A percentile compares a stretch with the other conserved stretches of the same genome.
Evolutionary conservation across 1,140 invertebrate genomes (phyloP).

Genomic region (Drosophila tsacasi): DNA sequence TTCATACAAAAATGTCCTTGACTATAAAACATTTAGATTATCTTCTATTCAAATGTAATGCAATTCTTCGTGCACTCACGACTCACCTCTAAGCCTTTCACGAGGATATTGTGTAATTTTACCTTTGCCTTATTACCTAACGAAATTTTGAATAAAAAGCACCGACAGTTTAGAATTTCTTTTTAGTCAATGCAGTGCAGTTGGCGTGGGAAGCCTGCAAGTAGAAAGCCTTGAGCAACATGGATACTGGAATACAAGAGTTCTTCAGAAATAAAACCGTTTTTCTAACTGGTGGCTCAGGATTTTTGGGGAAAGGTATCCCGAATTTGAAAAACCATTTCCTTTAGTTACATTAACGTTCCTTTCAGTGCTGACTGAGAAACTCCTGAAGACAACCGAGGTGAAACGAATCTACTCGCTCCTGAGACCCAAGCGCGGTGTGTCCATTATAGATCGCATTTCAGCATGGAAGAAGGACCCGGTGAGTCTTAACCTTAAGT

Average conservation of each 20-base stretch:
- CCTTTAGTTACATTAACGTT: not conserved
- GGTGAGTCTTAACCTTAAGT: constrained; percentile 28
- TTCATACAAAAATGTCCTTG: not conserved
- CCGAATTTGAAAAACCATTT: not conserved
- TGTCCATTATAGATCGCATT: constrained; percentile 88
- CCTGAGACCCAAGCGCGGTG: constrained; percentile 91
- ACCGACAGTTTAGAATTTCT: not conserved
- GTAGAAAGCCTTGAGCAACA: not conserved
- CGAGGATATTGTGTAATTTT: not conserved
- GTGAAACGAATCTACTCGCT: constrained; percentile 90
- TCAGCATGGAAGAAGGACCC: constrained; percentile 88
- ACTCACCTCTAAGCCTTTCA: not conserved
- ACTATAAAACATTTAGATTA: too few relatives aligned
- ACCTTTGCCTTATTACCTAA: not conserved
- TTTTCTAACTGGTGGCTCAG: constrained; percentile 51
- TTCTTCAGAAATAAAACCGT: constrained; percentile 55
- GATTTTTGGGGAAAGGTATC: constrained; percentile 54
- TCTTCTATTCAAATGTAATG: too few relatives aligned
- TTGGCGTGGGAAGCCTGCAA: constrained; percentile 60
- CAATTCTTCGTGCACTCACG: too few relatives aligned
- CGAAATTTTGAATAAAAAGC: constrained; percentile 6
- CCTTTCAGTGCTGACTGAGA: constrained; percentile 89
- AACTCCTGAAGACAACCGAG: constrained; percentile 90
- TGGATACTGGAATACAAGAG: constrained; percentile 41
- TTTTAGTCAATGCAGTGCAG: constrained; percentile 1